Conservation (phyloP, 2,888 invertebrate genomes). For the Drosophila peninsularis region DNA sequence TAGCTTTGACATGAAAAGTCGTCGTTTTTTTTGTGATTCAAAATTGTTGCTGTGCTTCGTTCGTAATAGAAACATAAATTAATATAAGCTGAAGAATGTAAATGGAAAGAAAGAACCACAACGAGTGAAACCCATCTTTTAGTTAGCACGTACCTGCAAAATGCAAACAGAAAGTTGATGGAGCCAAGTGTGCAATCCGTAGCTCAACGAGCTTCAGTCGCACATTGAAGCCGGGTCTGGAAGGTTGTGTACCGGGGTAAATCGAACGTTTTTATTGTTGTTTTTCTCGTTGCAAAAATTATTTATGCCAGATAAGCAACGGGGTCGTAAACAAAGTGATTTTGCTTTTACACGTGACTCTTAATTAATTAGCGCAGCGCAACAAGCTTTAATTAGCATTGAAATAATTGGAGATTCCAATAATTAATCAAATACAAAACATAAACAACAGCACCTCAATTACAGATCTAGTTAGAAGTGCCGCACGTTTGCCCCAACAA, state of each 20-base stretch:
- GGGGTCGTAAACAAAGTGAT: slow-evolving; percentile 13
- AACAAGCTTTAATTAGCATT: slow-evolving; percentile 20
- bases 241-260: slow-evolving; percentile 13
- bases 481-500: not conserved
- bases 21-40: slow-evolving; percentile 16
- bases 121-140: not conserved
- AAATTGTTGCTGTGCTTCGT: not conserved
- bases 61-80: not conserved
- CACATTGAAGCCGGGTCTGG: slow-evolving; percentile 30
- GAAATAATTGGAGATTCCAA: slow-evolving; percentile 29
- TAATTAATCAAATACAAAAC: slow-evolving; percentile 24
- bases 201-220: slow-evolving; percentile 22
- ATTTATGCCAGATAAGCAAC: slow-evolving; percentile 3
- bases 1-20: slow-evolving; percentile 6
- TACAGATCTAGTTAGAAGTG: slow-evolving; percentile 28
- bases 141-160: slow-evolving; percentile 13
- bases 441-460: slow-evolving; percentile 39
- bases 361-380: slow-evolving; percentile 17
- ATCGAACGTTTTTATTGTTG: not conserved
- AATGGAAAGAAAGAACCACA: not conserved
- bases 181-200: not conserved
- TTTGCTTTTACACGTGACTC: slow-evolving; percentile 1
- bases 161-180: slow-evolving; percentile 46
- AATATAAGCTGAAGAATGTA: not conserved
- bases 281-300: slow-evolving; percentile 2